A percentile compares a stretch with the other conserved stretches of the same genome.
Conservation (phyloP, 1,140 invertebrate genomes). For the Solen grandis region DNA sequence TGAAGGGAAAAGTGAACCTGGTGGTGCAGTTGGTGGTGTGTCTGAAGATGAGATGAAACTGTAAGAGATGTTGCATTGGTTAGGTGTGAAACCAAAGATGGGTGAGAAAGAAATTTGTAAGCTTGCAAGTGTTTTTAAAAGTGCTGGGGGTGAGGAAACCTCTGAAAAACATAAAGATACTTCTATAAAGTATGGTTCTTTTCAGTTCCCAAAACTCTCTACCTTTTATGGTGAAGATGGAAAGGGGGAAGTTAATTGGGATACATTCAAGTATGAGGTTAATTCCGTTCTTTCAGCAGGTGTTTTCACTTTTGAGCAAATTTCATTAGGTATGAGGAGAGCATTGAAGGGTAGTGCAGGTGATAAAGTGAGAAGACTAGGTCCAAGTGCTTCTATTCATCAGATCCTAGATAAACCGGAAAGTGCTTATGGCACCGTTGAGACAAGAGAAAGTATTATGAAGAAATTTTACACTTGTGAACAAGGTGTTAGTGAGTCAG, state of each 20-base stretch:
- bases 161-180: background rate
- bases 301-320: conserved; percentile 7
- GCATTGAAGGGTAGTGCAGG: conserved; percentile 10
- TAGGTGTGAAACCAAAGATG: background rate
- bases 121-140: conserved; percentile 1
- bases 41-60: conserved; percentile 1
- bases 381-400: background rate
- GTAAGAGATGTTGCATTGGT: background rate
- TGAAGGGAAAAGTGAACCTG: too few relatives aligned
- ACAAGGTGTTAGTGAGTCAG: conserved; percentile 12
- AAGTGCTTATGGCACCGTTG: conserved; percentile 22
- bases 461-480: conserved; percentile 29
- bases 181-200: background rate
- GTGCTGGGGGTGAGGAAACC: background rate
- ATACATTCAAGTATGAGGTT: conserved; percentile 26
- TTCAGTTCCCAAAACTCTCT: conserved; percentile 15
- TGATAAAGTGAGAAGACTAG: conserved; percentile 29
- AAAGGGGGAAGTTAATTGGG: conserved; percentile 23
- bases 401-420: conserved; percentile 25
- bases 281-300: background rate
- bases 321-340: conserved; percentile 21
- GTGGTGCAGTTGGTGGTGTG: background rate
- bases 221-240: conserved; percentile 39
- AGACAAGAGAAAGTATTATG: conserved; percentile 33
- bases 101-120: background rate